These are phyloP conservation scores for Fratercula arctica DNA, from an alignment of 2,797 vertebrate species.

Conservation along the genomic window DNA sequence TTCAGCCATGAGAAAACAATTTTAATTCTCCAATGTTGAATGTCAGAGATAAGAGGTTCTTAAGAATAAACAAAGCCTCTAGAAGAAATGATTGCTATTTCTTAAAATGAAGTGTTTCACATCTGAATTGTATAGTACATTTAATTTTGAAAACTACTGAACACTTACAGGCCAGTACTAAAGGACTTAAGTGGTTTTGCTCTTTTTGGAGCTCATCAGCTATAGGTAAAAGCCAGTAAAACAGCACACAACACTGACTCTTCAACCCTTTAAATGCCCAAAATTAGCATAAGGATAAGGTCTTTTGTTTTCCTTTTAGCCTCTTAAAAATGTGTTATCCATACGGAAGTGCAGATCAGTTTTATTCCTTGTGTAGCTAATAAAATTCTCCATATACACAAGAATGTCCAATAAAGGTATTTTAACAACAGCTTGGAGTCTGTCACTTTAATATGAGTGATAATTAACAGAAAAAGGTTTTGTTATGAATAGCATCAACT, in stretches of 20 bases:
- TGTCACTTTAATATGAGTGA: fast-evolving
- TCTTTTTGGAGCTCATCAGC: neutral
- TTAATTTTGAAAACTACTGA: neutral
- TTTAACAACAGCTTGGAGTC: neutral
- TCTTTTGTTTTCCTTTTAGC: neutral
- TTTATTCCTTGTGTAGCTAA: neutral
- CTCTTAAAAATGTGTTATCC: neutral
- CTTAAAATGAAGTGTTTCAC: neutral
- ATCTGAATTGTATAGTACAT: neutral
- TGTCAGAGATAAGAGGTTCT: neutral
- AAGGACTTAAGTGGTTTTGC: neutral
- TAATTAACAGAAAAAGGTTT: neutral
- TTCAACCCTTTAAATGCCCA: neutral
- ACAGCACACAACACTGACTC: neutral
- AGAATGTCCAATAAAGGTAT: neutral
- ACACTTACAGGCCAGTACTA: neutral
- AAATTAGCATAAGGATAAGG: neutral
- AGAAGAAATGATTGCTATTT: neutral
- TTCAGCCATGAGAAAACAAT: neutral
- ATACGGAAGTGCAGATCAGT: neutral
- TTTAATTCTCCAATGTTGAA: neutral
- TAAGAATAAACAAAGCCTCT: neutral
- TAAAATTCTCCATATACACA: neutral
- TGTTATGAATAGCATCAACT: neutral
- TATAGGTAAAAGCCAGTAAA: neutral